These are phyloP conservation scores for Poeciliopsis paucimaculata DNA, from an alignment of 2,797 vertebrate species.

Conservation along the genomic window DNA sequence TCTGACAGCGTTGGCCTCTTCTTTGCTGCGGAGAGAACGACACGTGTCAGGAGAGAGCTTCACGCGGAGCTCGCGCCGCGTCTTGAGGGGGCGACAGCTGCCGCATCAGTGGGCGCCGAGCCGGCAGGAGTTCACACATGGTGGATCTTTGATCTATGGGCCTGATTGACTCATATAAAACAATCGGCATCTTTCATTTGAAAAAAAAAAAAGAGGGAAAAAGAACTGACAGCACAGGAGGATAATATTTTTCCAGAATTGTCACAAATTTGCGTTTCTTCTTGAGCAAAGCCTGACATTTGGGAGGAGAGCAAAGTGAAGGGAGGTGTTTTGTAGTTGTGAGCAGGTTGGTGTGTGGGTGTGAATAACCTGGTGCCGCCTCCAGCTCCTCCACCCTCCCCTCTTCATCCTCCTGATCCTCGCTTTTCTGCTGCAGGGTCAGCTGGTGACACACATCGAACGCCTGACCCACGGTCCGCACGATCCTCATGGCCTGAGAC, in stretches of 20 bases:
- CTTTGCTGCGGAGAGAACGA: slow-evolving; percentile 67
- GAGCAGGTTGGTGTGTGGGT: slow-evolving; percentile 1
- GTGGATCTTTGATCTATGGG: slow-evolving; percentile 47
- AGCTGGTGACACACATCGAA: slow-evolving; percentile 98
- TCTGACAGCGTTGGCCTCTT: slow-evolving; percentile 71
- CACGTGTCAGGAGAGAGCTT: not conserved
- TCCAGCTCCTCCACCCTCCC: slow-evolving; percentile 75
- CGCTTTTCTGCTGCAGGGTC: slow-evolving; percentile 89
- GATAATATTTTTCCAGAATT: slow-evolving; percentile 11
- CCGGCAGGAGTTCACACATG: slow-evolving; percentile 24
- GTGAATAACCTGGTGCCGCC: slow-evolving; percentile 69
- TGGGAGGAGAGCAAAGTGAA: not conserved
- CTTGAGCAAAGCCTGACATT: slow-evolving; percentile 8
- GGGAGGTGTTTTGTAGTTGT: slow-evolving; percentile 15
- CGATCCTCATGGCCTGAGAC: slow-evolving; percentile 98
- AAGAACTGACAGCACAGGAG: not conserved
- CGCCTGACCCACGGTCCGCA: slow-evolving; percentile 94
- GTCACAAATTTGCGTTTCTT: slow-evolving; percentile 10
- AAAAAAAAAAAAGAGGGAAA: not conserved
- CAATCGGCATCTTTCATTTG: slow-evolving; percentile 29
- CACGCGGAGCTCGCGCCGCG: slow-evolving; percentile 13
- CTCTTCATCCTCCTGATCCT: slow-evolving; percentile 84
- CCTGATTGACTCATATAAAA: slow-evolving; percentile 28
- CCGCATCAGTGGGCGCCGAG: slow-evolving; percentile 3
- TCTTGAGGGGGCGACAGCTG: slow-evolving; percentile 35